phyloP scores from a whole-genome alignment of 2,888 invertebrate genomes.

The Xanthia togata region DNA sequence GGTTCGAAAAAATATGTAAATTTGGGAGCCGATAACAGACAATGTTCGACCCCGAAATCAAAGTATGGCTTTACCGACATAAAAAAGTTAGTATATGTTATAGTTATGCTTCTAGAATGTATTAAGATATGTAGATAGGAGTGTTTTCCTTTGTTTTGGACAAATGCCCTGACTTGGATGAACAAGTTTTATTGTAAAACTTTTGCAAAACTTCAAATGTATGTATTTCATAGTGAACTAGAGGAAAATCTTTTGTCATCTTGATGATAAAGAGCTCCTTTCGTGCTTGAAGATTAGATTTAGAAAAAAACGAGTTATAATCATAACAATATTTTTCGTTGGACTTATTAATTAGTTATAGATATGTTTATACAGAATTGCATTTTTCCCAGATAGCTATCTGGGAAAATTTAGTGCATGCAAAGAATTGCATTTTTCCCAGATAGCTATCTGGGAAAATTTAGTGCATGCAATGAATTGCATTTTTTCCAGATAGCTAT shows the following conservation, averaged over 20 bases:
- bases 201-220: slow-evolving; percentile 41
- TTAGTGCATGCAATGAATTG: too few relatives aligned
- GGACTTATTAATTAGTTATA: too few relatives aligned
- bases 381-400: too few relatives aligned
- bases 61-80: slow-evolving; percentile 62
- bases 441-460: too few relatives aligned
- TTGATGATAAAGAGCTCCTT: neutral
- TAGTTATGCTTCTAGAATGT: slow-evolving; percentile 55
- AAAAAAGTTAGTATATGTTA: slow-evolving; percentile 64
- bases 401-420: too few relatives aligned
- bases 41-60: slow-evolving; percentile 67
- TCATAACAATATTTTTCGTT: neutral
- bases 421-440: too few relatives aligned
- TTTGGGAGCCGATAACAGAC: slow-evolving; percentile 74
- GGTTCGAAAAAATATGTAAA: slow-evolving; percentile 77
- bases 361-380: too few relatives aligned
- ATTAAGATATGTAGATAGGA: slow-evolving; percentile 56
- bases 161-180: slow-evolving; percentile 41
- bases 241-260: slow-evolving; percentile 25
- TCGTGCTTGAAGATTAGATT: slow-evolving; percentile 8
- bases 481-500: too few relatives aligned
- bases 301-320: neutral
- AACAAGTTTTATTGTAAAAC: slow-evolving; percentile 61
- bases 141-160: slow-evolving; percentile 50
- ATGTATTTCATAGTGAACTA: slow-evolving; percentile 5